Percentiles rank a stretch among this genome's conserved stretches.
phyloP scores from a whole-genome alignment of 2,113 vertebrate species.

The Saccopteryx leptura region DNA sequence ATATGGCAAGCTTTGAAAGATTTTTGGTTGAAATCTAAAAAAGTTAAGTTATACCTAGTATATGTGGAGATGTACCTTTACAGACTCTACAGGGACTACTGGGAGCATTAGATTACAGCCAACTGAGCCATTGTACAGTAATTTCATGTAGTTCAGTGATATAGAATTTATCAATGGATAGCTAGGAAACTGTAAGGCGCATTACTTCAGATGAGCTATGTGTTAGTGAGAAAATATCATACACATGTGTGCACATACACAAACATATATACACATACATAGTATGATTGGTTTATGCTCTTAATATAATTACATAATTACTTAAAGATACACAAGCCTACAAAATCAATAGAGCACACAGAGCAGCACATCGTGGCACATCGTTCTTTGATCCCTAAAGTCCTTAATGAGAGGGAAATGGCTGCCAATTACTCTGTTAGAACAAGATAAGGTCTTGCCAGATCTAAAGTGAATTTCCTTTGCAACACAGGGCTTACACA shows the following conservation, averaged over 20 bases:
- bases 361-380: background rate
- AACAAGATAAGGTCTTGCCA: background rate
- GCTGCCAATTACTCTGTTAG: background rate
- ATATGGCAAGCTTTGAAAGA: background rate
- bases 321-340: background rate
- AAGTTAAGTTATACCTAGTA: background rate
- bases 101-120: background rate
- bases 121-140: background rate
- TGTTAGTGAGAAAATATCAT: background rate
- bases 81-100: background rate
- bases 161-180: background rate
- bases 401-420: background rate
- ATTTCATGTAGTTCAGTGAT: slow-evolving; percentile 3
- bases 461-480: background rate
- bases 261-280: background rate
- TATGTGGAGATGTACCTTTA: background rate
- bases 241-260: background rate
- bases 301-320: slow-evolving; percentile 8
- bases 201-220: background rate
- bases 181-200: background rate
- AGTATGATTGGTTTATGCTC: background rate
- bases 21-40: background rate
- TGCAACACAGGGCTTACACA: background rate
- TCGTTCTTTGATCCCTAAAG: background rate
- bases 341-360: background rate